Evolutionary conservation across 1,140 invertebrate species (phyloP), one percentile per base, ranked within the genome.

Genomic region (Rhopalosiphum padi): DNA sequence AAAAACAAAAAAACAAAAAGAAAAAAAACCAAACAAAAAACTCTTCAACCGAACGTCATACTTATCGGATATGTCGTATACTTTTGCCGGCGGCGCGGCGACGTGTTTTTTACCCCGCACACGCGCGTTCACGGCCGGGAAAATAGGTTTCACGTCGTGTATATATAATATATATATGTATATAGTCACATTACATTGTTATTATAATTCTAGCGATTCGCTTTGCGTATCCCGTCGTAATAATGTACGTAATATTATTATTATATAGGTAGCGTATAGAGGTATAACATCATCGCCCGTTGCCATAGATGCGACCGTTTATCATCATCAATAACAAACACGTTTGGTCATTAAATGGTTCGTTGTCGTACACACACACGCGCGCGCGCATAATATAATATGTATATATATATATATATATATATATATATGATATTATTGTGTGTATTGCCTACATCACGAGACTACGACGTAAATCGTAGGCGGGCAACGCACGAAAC

Each of bases 281-380:
- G 35, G 35, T 68, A 35, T 30, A 90, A 68, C 35, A 93, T 93
- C 82, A 93, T 53, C 43, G 82, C 82, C 82, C 82, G 91, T 93
- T 93, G 91, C 91, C 91, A 93, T 93, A 93, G 91, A 93, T 93
- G 91, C 91, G 48, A 82, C 82, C 77, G 82, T 93, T 93, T 86
- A 85, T 93, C 91, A 93, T 93, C 91, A 93, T 93, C 77, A 55
- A 93, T 93, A 91, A 93, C 91, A 93, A 93, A 92, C 46, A 60
- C 91, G 91, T 93, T 93, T 93, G 68, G 91, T 93, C 91, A 93
- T 93, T 93, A 93, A 93, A 93, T 11, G 53, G 89, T 68, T 86
- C 91, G 35, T 53, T 88, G 15, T 88, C n/a, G 46, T 51, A 88
- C 30, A 23, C 37, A 60, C 55, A 15, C 30, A 30, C 55, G 9